Evolutionary conservation across 2,888 invertebrate genomes (phyloP).

Genomic region (Epiblema foenella): DNA sequence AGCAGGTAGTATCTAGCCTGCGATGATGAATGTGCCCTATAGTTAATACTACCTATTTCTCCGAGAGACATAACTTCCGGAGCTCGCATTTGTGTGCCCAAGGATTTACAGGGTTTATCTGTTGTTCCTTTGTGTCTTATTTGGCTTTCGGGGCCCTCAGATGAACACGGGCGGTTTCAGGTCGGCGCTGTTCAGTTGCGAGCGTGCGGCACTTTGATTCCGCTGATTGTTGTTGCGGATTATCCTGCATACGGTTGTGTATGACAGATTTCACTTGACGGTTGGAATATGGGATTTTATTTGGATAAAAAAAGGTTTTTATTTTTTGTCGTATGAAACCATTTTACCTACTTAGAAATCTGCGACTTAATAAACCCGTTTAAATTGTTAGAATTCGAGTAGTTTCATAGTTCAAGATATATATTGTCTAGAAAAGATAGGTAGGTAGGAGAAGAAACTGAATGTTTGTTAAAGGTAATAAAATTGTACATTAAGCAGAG

Average conservation of each 20-base stretch:
- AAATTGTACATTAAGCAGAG: too few relatives aligned
- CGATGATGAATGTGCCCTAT: slow-evolving; percentile 43
- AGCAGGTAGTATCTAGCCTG: slow-evolving; percentile 31
- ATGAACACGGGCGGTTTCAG: slow-evolving; percentile 17
- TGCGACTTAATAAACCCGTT: too few relatives aligned
- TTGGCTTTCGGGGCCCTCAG: slow-evolving; percentile 55
- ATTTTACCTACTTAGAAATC: not conserved
- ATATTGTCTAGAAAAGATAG: too few relatives aligned
- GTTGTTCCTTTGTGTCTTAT: slow-evolving; percentile 62
- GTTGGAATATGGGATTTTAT: slow-evolving; percentile 6
- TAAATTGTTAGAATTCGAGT: too few relatives aligned
- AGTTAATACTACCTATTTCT: slow-evolving; percentile 36
- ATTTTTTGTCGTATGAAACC: not conserved
- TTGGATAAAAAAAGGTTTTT: slow-evolving; percentile 9
- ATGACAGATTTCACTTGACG: slow-evolving; percentile 37
- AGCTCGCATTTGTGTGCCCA: slow-evolving; percentile 64
- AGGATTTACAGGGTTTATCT: slow-evolving; percentile 68
- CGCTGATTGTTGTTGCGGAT: slow-evolving; percentile 39
- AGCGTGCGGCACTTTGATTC: slow-evolving; percentile 30
- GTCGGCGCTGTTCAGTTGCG: slow-evolving; percentile 25
- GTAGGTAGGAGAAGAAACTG: too few relatives aligned
- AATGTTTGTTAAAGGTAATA: too few relatives aligned
- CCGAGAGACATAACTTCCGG: slow-evolving; percentile 46
- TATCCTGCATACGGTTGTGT: slow-evolving; percentile 31
- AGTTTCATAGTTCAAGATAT: too few relatives aligned